Conservation (phyloP, 2,113 vertebrate species). For the Hydrolagus affinis region DNA sequence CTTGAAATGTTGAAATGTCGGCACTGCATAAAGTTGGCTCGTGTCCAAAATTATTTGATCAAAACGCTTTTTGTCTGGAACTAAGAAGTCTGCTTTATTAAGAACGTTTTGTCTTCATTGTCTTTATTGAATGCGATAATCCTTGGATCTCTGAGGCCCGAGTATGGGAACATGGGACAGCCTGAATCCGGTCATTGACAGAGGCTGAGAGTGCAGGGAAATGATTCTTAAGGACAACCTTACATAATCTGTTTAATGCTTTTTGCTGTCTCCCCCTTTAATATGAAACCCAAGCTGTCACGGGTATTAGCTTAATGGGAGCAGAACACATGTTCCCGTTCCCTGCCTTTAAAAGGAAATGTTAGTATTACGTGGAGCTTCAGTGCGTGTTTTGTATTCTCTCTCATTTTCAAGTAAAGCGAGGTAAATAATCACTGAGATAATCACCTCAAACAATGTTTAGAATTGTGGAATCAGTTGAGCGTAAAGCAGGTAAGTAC, state of each 20-base stretch:
- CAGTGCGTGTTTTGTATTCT: neutral
- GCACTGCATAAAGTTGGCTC: neutral
- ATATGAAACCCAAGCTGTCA: slow-evolving; percentile 16
- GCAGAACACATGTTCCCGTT: slow-evolving; percentile 23
- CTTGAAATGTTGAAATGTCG: neutral
- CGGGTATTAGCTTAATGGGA: slow-evolving; percentile 25
- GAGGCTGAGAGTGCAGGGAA: neutral
- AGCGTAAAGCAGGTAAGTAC: no score
- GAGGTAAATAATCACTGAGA: neutral
- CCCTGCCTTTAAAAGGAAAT: slow-evolving; percentile 25
- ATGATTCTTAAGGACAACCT: slow-evolving; percentile 11
- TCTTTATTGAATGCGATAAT: slow-evolving; percentile 11
- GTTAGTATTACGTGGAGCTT: neutral
- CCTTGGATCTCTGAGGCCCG: neutral
- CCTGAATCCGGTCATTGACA: slow-evolving; percentile 19
- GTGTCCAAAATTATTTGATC: neutral
- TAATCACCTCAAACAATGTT: no score
- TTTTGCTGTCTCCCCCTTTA: slow-evolving; percentile 12
- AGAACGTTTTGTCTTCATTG: slow-evolving; percentile 30
- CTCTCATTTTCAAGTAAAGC: neutral
- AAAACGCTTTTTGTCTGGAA: slow-evolving; percentile 2
- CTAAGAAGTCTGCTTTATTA: slow-evolving; percentile 5
- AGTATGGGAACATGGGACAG: neutral
- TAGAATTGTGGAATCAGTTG: no score
- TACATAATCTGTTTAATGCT: slow-evolving; percentile 32